phyloP scores from a whole-genome alignment of 2,888 invertebrate species.

The Lissocephala sabroskyi region DNA sequence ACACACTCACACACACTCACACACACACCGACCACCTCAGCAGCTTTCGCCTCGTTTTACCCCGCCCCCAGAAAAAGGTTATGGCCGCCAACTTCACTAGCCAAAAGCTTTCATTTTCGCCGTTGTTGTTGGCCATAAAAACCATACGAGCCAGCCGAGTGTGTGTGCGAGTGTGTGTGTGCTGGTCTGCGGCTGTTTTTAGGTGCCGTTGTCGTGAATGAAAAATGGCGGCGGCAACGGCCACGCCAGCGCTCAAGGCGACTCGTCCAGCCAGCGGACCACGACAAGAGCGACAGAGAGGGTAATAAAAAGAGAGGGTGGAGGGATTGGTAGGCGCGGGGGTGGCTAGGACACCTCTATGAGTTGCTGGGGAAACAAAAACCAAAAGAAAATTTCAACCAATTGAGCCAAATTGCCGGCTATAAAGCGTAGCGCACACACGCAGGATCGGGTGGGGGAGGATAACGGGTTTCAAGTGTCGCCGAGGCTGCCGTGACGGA shows the following conservation, averaged over 20 bases:
- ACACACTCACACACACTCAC: too few relatives aligned
- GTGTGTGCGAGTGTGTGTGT: not conserved
- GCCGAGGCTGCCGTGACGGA: too few relatives aligned
- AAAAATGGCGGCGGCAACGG: slow-evolving; percentile 62
- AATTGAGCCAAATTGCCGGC: not conserved
- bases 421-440: too few relatives aligned
- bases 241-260: slow-evolving; percentile 11
- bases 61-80: not conserved
- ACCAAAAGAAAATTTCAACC: too few relatives aligned
- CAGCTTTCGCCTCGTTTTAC: slow-evolving; percentile 27
- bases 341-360: not conserved
- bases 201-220: slow-evolving; percentile 45
- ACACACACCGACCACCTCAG: slow-evolving; percentile 1
- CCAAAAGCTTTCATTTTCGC: slow-evolving; percentile 2
- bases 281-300: too few relatives aligned
- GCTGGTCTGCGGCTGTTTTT: slow-evolving; percentile 48
- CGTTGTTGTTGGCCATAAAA: slow-evolving; percentile 37
- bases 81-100: not conserved
- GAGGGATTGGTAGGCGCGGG: too few relatives aligned
- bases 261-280: not conserved
- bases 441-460: too few relatives aligned
- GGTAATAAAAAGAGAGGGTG: too few relatives aligned
- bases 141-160: slow-evolving; percentile 40
- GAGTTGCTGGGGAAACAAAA: not conserved
- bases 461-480: too few relatives aligned